Conservation (phyloP, 2,113 vertebrate genomes). For the Chaetura pelagica region DNA sequence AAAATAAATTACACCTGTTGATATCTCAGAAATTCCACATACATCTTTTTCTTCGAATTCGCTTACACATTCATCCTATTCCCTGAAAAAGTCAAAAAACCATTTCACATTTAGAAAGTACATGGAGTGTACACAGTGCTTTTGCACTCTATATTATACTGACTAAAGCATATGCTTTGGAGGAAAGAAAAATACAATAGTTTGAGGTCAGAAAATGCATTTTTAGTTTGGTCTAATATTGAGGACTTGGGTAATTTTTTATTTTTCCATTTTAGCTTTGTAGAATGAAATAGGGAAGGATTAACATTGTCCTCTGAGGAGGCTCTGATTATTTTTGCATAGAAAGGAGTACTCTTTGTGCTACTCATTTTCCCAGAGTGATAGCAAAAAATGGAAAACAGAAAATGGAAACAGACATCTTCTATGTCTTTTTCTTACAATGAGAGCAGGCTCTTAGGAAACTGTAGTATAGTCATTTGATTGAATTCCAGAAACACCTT, state of each 20-base stretch:
- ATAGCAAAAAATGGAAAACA: background rate
- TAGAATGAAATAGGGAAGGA: background rate
- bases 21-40: background rate
- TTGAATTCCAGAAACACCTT: background rate
- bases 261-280: background rate
- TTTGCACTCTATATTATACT: background rate
- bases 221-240: background rate
- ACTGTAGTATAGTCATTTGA: background rate
- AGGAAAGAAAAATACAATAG: background rate
- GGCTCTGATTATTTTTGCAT: background rate
- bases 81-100: slow-evolving; percentile 10
- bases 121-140: background rate
- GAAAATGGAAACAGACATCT: background rate
- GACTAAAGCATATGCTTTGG: background rate
- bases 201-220: background rate
- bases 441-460: background rate
- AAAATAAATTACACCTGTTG: background rate
- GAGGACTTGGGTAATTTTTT: background rate
- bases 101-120: background rate
- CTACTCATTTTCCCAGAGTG: background rate
- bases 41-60: background rate
- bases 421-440: background rate
- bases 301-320: background rate
- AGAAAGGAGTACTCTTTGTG: background rate
- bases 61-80: background rate